These are phyloP conservation scores for Lydus trimaculatus DNA, from an alignment of 2,888 invertebrate genomes.

Conservation along the genomic window DNA sequence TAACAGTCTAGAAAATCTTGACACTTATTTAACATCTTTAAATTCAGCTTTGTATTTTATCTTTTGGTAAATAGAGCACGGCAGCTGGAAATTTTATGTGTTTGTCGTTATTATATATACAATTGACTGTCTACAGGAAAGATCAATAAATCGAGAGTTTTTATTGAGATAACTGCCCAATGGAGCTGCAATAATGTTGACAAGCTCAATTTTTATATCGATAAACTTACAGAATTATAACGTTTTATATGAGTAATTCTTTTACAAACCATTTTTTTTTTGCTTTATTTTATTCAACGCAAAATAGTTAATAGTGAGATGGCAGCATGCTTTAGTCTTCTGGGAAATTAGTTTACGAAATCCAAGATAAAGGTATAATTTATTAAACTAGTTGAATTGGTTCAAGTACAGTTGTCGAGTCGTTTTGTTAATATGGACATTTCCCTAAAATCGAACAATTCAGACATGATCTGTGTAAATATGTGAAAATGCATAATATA, in stretches of 20 bases:
- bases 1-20: slow-evolving; percentile 25
- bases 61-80: slow-evolving; percentile 23
- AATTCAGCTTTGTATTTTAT: slow-evolving; percentile 20
- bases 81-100: slow-evolving; percentile 29
- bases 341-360: slow-evolving; percentile 15
- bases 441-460: not conserved
- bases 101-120: slow-evolving; percentile 27
- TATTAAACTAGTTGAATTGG: slow-evolving; percentile 14
- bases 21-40: slow-evolving; percentile 28
- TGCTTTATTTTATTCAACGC: slow-evolving; percentile 5
- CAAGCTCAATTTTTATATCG: slow-evolving; percentile 13
- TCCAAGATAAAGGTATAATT: slow-evolving; percentile 10
- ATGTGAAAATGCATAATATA: not conserved
- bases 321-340: not conserved
- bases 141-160: slow-evolving; percentile 15
- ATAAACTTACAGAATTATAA: not conserved
- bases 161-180: not conserved
- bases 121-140: slow-evolving; percentile 21
- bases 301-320: not conserved
- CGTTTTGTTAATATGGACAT: not conserved
- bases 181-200: not conserved
- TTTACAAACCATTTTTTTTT: not conserved
- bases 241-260: not conserved
- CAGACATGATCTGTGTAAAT: not conserved
- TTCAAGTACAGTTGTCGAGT: slow-evolving; percentile 11